Conservation (phyloP, 2,113 vertebrate species). For the Microcebus griseorufus region DNA sequence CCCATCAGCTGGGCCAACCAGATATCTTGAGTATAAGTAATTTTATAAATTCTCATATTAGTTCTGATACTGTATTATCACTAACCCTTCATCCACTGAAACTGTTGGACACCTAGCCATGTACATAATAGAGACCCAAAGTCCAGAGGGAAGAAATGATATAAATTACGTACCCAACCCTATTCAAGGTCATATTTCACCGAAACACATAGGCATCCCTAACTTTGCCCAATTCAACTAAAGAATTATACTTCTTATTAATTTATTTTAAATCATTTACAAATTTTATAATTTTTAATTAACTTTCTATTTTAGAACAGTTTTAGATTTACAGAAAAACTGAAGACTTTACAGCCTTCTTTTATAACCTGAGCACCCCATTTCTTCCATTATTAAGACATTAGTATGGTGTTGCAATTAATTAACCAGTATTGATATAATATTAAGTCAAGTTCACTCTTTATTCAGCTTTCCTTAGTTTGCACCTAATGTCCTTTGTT, state of each 20-base stretch:
- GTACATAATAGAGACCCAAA: background rate
- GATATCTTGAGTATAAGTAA: background rate
- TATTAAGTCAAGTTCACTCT: background rate
- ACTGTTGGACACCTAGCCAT: background rate
- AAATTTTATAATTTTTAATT: background rate
- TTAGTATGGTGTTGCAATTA: background rate
- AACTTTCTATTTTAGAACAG: background rate
- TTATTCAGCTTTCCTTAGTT: background rate
- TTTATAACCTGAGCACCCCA: background rate
- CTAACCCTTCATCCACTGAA: background rate
- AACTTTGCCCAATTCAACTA: background rate
- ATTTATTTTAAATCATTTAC: background rate
- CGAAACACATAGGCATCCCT: background rate
- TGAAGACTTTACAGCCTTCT: background rate
- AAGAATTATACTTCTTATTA: slow-evolving; percentile 24
- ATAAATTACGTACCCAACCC: background rate
- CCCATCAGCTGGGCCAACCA: background rate
- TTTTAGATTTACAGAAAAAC: background rate
- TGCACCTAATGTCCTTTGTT: background rate
- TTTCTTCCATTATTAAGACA: background rate
- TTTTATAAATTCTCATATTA: background rate
- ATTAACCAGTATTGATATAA: background rate
- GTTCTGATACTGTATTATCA: background rate
- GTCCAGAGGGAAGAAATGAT: background rate
- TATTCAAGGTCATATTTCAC: background rate